phyloP scores from a whole-genome alignment of 2,888 invertebrate species.

The Lycaena phlaeas region DNA sequence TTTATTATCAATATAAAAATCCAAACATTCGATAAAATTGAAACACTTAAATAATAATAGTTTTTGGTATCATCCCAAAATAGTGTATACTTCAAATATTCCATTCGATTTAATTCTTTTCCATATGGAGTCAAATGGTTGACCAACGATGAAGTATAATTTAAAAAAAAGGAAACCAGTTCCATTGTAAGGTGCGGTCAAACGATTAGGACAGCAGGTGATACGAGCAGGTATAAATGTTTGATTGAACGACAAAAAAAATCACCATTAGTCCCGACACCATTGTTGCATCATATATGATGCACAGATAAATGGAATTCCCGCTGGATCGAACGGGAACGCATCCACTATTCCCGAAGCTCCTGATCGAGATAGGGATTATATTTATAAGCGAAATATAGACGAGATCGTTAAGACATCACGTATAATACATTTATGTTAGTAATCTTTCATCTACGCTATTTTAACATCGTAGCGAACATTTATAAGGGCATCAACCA shows the following conservation, averaged over 20 bases:
- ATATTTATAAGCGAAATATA: background rate
- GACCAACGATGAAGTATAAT: background rate
- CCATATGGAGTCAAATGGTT: no score
- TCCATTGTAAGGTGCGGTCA: background rate
- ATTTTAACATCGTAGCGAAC: no score
- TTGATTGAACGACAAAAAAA: background rate
- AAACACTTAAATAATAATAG: no score
- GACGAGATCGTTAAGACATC: slow-evolving; percentile 1
- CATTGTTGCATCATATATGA: no score
- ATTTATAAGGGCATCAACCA: no score
- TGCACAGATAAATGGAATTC: slow-evolving; percentile 3
- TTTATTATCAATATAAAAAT: no score
- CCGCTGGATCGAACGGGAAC: background rate
- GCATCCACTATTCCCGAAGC: slow-evolving; percentile 1
- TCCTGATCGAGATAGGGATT: background rate
- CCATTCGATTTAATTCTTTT: no score
- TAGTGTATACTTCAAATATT: no score
- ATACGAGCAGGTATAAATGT: background rate
- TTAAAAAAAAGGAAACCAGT: background rate
- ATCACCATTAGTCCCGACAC: background rate
- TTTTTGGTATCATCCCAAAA: no score
- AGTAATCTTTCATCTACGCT: background rate
- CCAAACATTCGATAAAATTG: no score
- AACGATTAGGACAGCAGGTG: background rate
- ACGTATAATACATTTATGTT: background rate